Evolutionary conservation across 2,888 invertebrate genomes (phyloP).

Genomic region (Agrochola lychnidis): DNA sequence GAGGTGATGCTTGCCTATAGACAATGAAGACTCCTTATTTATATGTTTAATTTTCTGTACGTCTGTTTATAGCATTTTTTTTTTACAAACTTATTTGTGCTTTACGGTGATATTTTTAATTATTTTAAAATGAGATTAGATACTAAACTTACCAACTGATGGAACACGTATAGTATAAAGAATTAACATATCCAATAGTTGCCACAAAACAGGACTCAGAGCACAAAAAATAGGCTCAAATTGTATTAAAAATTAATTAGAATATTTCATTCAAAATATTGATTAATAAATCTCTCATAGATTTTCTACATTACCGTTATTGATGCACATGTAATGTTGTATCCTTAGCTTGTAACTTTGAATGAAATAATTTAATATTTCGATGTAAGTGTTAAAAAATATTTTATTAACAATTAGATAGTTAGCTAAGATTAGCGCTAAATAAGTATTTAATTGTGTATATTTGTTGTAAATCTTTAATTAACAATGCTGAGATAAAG

Average conservation of each 20-base stretch:
- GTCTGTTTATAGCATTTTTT: conserved; percentile 17
- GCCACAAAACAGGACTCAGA: conserved; percentile 80
- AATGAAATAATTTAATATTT: conserved; percentile 78
- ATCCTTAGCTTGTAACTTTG: conserved; percentile 65
- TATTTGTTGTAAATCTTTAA: conserved; percentile 80
- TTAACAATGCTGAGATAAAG: conserved; percentile 42
- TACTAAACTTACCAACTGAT: conserved; percentile 45
- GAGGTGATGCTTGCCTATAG: neutral
- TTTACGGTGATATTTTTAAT: conserved; percentile 51
- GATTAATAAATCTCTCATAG: conserved; percentile 37
- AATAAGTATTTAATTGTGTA: conserved; percentile 74
- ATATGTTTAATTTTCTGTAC: neutral
- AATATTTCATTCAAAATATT: conserved; percentile 77
- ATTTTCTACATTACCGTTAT: conserved; percentile 54
- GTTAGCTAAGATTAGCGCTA: conserved; percentile 71
- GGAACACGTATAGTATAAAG: conserved; percentile 79
- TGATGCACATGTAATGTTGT: conserved; percentile 75
- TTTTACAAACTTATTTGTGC: conserved; percentile 26
- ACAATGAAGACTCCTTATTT: conserved; percentile 7
- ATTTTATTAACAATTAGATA: conserved; percentile 72
- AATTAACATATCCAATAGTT: conserved; percentile 87
- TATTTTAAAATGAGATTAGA: conserved; percentile 41
- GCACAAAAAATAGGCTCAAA: conserved; percentile 88
- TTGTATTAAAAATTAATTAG: conserved; percentile 76
- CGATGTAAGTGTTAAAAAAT: conserved; percentile 75